Evolutionary conservation across 64 coral and sea anemone species (phyloP), one percentile per base, ranked within the genome.

Genomic region (Pocillopora damicornis): DNA sequence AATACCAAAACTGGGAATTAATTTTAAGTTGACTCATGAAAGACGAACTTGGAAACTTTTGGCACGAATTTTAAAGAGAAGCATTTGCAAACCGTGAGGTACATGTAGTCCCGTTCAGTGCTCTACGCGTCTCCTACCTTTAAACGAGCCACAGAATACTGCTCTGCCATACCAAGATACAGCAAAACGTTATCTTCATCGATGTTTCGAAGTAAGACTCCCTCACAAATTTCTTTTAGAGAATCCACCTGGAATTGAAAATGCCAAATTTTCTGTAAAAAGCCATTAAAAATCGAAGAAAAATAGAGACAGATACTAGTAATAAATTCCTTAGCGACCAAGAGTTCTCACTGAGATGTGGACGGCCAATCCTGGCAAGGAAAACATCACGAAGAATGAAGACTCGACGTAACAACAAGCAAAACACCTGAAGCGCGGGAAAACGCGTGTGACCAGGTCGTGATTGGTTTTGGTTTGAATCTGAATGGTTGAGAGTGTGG

Each of bases 171-270:
- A 37, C 83, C 82, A 26, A 96, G 75, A 37, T 89, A 86, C 20
- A 88, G 82, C 10, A 96, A 25, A 2, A 93, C 94, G 7, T 81
- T 93, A 51, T 96, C 94, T 14, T 90, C 83, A n/a, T 72, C 68
- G 13, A 98, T 78, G 76, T 90, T 87, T 5, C 22, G 34, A 63
- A 64, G 34, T 59, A 94, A 87, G 0, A 90, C 75, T 65, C 66
- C 60, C 80, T 98, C 95, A 86, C 95, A 98, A 87, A 75, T 88
- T 16, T 91, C 89, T 87, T 94, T 98, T 66, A 98, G 76, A 25
- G 65, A 59, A 62, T 94, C 90, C 78, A 94, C 75, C 95, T 98
- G 86, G 5, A 76, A 58, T 13, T 65, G 22, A 42, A 26, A 59
- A 82, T n/a, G 37, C 15, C 56, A 76, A 1, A 26, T 5, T 1